phyloP scores from a whole-genome alignment of 2,888 invertebrate genomes.

The Odontocerum albicorne region DNA sequence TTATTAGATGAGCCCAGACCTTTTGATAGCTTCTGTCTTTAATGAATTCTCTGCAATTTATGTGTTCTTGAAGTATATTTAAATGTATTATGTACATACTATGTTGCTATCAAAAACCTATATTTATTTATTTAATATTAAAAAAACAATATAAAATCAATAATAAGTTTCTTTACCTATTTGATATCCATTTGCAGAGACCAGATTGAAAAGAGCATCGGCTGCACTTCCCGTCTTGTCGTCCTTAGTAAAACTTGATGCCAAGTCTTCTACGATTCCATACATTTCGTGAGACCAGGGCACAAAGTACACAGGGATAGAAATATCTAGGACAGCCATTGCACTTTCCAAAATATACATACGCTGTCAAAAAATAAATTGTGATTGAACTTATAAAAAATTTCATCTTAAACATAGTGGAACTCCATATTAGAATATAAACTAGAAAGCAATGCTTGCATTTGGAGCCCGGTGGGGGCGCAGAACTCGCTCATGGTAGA shows the following conservation, averaged over 20 bases:
- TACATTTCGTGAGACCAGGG: conserved; percentile 73
- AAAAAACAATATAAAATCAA: neutral
- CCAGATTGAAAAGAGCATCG: conserved; percentile 80
- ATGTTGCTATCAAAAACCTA: too few relatives aligned
- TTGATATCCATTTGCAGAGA: conserved; percentile 95
- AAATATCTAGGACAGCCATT: conserved; percentile 76
- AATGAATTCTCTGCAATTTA: too few relatives aligned
- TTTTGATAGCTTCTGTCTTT: too few relatives aligned
- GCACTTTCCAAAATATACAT: conserved; percentile 78
- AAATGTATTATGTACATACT: too few relatives aligned
- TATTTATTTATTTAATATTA: neutral
- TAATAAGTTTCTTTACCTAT: conserved; percentile 51
- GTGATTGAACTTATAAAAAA: too few relatives aligned
- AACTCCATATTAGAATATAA: too few relatives aligned
- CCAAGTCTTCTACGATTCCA: conserved; percentile 74
- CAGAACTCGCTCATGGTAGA: too few relatives aligned
- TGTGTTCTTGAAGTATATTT: too few relatives aligned
- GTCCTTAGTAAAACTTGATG: conserved; percentile 66
- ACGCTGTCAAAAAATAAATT: conserved; percentile 56
- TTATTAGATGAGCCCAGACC: too few relatives aligned
- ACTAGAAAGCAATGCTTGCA: too few relatives aligned
- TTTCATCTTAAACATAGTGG: too few relatives aligned
- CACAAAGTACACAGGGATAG: conserved; percentile 87
- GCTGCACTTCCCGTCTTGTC: conserved; percentile 75
- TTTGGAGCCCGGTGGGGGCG: too few relatives aligned